Evolutionary conservation across 2,888 invertebrate genomes (phyloP).

Genomic region (Drosophila affinis): DNA sequence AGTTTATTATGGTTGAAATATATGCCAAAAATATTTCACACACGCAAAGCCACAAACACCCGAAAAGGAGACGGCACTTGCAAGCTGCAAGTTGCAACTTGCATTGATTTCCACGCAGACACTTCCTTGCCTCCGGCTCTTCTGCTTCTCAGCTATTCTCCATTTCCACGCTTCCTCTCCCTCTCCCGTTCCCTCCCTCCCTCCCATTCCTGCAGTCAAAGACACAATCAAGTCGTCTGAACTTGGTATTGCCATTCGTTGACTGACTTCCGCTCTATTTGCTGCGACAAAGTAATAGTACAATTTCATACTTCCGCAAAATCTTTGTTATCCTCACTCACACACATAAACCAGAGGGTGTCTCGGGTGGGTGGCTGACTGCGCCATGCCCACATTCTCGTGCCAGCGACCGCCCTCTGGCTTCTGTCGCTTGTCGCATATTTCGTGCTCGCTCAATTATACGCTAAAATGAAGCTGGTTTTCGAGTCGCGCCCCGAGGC

Average conservation of each 20-base stretch:
- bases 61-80: slow-evolving; percentile 1
- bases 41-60: slow-evolving; percentile 21
- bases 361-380: not conserved
- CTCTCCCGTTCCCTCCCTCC: slow-evolving; percentile 19
- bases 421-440: slow-evolving; percentile 70
- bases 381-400: slow-evolving; percentile 56
- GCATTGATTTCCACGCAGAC: slow-evolving; percentile 42
- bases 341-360: slow-evolving; percentile 24
- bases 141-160: slow-evolving; percentile 4
- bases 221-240: slow-evolving; percentile 63
- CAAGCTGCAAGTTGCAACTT: slow-evolving; percentile 29
- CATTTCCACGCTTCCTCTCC: slow-evolving; percentile 5
- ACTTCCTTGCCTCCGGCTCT: slow-evolving; percentile 7
- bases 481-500: slow-evolving; percentile 56
- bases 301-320: slow-evolving; percentile 77
- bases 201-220: slow-evolving; percentile 36
- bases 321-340: slow-evolving; percentile 63
- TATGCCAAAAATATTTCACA: slow-evolving; percentile 40
- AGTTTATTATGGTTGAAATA: slow-evolving; percentile 12
- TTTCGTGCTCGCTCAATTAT: slow-evolving; percentile 75
- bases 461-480: slow-evolving; percentile 77
- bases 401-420: slow-evolving; percentile 46
- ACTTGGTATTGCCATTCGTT: slow-evolving; percentile 62
- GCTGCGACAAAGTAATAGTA: slow-evolving; percentile 75
- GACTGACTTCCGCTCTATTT: slow-evolving; percentile 78